Conservation (phyloP, 2,113 vertebrate genomes). For the Carettochelys insculpta region DNA sequence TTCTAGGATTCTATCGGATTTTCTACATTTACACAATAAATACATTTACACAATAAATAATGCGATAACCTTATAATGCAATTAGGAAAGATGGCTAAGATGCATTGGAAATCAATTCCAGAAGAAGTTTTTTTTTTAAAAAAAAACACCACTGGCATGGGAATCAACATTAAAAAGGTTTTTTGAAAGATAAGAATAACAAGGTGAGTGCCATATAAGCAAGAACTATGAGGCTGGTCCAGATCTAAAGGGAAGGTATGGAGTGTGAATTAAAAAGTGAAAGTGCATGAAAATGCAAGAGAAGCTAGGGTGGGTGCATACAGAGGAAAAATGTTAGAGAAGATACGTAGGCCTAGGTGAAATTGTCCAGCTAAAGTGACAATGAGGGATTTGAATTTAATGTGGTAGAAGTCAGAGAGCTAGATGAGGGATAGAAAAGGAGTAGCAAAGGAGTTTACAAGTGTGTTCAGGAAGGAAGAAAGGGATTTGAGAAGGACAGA, state of each 20-base stretch:
- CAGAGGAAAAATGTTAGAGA: rapidly evolving
- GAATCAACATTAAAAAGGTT: neutral
- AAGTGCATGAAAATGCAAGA: neutral
- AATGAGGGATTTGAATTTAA: neutral
- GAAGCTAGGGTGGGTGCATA: neutral
- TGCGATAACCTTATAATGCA: neutral
- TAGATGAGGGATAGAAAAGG: neutral
- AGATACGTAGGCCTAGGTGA: neutral
- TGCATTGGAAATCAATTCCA: neutral
- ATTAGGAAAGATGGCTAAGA: neutral
- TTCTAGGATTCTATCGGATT: too few relatives aligned
- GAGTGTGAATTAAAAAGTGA: neutral
- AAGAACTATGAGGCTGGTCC: neutral
- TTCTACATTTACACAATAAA: too few relatives aligned
- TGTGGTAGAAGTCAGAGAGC: neutral
- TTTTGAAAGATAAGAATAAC: neutral
- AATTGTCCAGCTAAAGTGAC: neutral
- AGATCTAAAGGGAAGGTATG: neutral
- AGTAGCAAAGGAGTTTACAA: neutral
- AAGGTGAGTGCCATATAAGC: neutral
- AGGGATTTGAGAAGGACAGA: neutral
- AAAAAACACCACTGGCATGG: neutral
- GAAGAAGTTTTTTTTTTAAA: neutral
- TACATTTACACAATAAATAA: too few relatives aligned
- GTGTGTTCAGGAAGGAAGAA: neutral